Percentiles rank a stretch among this genome's conserved stretches.
phyloP scores from a whole-genome alignment of 1,140 invertebrate species.

The Lerema accius region DNA sequence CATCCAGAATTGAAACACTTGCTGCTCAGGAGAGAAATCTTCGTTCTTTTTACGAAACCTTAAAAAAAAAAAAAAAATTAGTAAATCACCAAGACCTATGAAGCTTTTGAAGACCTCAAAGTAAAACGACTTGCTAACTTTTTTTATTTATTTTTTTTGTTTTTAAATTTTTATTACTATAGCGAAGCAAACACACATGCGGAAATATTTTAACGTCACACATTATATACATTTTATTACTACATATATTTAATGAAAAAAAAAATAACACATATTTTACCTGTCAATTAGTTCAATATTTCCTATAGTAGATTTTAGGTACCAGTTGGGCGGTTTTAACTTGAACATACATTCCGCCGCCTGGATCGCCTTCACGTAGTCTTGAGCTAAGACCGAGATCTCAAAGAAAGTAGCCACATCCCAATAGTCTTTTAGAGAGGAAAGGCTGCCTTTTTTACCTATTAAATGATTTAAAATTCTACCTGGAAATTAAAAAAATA shows the following conservation, averaged over 20 bases:
- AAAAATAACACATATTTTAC: conserved; percentile 43
- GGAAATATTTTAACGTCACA: too few relatives aligned
- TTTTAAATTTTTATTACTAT: too few relatives aligned
- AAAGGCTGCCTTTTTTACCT: conserved; percentile 97
- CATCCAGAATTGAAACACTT: conserved; percentile 98
- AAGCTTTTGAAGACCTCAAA: too few relatives aligned
- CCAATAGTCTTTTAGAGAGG: conserved; percentile 98
- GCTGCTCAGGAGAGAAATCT: conserved; percentile 90
- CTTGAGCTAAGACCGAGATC: conserved; percentile 98
- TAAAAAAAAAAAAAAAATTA: not conserved
- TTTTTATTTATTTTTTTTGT: too few relatives aligned
- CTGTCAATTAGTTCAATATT: conserved; percentile 97
- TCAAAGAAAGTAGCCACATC: conserved; percentile 99
- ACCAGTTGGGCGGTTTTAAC: conserved; percentile 99
- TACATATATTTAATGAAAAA: conserved; percentile 30
- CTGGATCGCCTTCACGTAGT: conserved; percentile 98
- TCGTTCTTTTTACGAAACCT: conserved; percentile 93
- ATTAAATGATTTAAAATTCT: conserved; percentile 99
- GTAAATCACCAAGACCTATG: too few relatives aligned
- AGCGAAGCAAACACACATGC: too few relatives aligned
- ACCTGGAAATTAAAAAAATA: conserved; percentile 84
- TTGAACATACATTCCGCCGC: conserved; percentile 99
- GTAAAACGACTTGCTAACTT: too few relatives aligned
- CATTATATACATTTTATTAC: too few relatives aligned
- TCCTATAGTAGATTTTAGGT: conserved; percentile 98